Base-by-base conservation (phyloP, 2,113 vertebrate species). In the Istiophorus platypterus region DNA sequence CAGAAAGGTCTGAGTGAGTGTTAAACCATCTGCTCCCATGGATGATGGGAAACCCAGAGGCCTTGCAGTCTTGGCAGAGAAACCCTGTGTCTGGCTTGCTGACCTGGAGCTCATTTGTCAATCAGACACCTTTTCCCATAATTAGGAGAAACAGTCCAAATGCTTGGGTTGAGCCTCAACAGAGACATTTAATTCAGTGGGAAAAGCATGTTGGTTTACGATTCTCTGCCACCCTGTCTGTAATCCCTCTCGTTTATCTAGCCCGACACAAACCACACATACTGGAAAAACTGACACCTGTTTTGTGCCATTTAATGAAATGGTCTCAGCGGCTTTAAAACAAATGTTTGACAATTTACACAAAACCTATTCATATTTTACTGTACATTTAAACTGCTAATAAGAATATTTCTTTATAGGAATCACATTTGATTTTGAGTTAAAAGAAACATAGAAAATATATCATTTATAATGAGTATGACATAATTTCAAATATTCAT, bases 1-100 rank as follows among this genome's bases (percentile, higher is more conserved):
- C 34, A 57, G 31, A 64, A 64, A 67, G 68, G 31, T 80, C 61
- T 59, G 57, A 78, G 76, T 71, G 70, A 92, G 77, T 82, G 73
- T 76, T 84, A 86, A 92, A 91, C 81, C 88, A 91, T 86, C 85
- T 91, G 92, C 76, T 87, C 42, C 67, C 5, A 34, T 75, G 72
- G 71, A 78, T 92, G 89, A 92, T 85, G 82, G 82, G 77, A 91
- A 92, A 88, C 54, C 72, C 87, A 88, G 82, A 72, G 66, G 82
- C 78, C 67, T 61, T 59, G 42, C 74, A 64, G 84, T 49, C 59
- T 88, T 89, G 86, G 87, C 82, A 84, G 83, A 65, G 68, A 88
- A 87, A 75, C 80, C 65, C 78, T 29, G 68, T 84, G 71, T 89
- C 72, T 84, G 79, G 68, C 34, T 73, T 78, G 72, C 61, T 86